These are phyloP conservation scores for Bombus ignitus DNA, from an alignment of 1,140 invertebrate species.

Conservation along the genomic window DNA sequence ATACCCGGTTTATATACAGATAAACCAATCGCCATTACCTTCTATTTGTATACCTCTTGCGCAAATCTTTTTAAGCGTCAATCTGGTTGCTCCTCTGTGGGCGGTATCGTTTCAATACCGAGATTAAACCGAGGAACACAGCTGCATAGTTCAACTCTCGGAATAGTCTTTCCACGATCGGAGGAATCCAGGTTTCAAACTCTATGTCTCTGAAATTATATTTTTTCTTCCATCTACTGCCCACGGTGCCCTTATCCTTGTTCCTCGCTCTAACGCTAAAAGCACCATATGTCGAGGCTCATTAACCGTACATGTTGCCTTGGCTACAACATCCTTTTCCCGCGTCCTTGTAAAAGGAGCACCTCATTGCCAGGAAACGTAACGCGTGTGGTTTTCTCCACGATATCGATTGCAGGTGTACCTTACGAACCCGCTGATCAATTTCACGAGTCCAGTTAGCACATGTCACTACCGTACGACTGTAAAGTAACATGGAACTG, in stretches of 20 bases:
- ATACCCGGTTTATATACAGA: background rate
- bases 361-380: constrained; percentile 44
- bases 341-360: constrained; percentile 42
- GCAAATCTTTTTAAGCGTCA: constrained; percentile 10
- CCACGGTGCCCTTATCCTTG: background rate
- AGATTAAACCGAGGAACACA: background rate
- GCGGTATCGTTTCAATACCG: background rate
- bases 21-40: background rate
- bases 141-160: background rate
- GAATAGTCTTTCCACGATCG: background rate
- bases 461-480: background rate
- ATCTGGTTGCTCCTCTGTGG: constrained; percentile 9
- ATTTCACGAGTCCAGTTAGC: constrained; percentile 43
- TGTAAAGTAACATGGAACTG: background rate
- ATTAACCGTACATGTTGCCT: background rate
- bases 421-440: constrained; percentile 35
- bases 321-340: constrained; percentile 3
- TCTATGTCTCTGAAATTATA: background rate
- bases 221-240: background rate
- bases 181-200: background rate
- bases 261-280: background rate
- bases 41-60: constrained; percentile 1
- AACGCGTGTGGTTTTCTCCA: constrained; percentile 24
- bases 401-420: constrained; percentile 34
- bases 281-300: background rate